Conservation (phyloP, 2,113 vertebrate genomes). For the Takifugu bimaculatus region DNA sequence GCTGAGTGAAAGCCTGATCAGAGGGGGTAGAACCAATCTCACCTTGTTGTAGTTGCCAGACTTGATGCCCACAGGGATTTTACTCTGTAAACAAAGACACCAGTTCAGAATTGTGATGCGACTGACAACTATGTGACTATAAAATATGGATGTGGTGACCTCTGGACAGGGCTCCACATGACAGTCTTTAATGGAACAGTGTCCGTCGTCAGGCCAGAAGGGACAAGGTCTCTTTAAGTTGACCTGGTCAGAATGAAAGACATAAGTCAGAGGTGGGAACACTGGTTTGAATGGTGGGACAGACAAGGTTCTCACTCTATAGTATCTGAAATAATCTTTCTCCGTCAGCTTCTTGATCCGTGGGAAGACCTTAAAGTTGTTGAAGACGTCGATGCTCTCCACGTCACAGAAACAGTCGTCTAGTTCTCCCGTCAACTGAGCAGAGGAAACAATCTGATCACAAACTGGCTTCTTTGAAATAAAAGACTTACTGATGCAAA, state of each 20-base stretch:
- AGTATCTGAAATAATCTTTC: slow-evolving; percentile 95
- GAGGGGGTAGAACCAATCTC: slow-evolving; percentile 43
- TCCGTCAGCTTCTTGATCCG: slow-evolving; percentile 86
- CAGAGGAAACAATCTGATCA: neutral
- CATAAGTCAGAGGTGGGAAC: neutral
- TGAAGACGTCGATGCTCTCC: slow-evolving; percentile 96
- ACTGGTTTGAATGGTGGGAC: neutral
- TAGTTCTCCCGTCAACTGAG: slow-evolving; percentile 88
- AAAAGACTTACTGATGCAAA: neutral
- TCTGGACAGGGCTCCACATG: slow-evolving; percentile 95
- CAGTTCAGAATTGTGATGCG: neutral
- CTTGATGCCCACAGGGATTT: slow-evolving; percentile 93
- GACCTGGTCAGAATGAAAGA: slow-evolving; percentile 72
- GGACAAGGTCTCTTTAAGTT: slow-evolving; percentile 94
- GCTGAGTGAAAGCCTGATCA: slow-evolving; percentile 6
- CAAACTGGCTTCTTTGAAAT: slow-evolving; percentile 9
- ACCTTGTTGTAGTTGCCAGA: slow-evolving; percentile 94
- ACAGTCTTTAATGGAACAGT: slow-evolving; percentile 95
- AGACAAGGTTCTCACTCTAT: slow-evolving; percentile 77
- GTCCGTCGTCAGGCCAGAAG: slow-evolving; percentile 92
- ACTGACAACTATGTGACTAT: neutral
- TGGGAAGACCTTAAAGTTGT: slow-evolving; percentile 94
- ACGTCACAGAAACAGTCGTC: slow-evolving; percentile 97
- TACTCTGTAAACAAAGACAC: slow-evolving; percentile 75
- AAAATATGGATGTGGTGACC: slow-evolving; percentile 66